Evolutionary conservation across 2,797 vertebrate genomes (phyloP).

Genomic region (Graptemys geographica): DNA sequence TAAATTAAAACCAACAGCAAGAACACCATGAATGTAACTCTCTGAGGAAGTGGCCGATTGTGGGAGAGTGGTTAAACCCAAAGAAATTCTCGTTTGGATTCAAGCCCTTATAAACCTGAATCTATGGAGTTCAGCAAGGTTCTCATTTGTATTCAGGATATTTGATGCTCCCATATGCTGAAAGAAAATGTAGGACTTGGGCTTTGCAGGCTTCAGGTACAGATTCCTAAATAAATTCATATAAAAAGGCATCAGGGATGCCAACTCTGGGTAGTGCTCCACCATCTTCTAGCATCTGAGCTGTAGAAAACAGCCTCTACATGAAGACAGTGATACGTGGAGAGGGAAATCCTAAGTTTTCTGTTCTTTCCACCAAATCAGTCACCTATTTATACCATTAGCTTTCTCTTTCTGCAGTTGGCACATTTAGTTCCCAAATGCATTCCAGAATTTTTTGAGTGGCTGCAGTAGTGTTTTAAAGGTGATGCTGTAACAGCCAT

Average conservation of each 20-base stretch:
- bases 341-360: neutral
- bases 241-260: neutral
- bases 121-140: neutral
- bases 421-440: neutral
- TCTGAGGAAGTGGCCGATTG: neutral
- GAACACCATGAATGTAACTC: neutral
- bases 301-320: neutral
- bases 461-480: neutral
- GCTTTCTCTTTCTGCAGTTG: neutral
- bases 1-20: neutral
- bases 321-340: neutral
- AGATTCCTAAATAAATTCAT: neutral
- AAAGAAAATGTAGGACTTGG: neutral
- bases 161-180: neutral
- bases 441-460: neutral
- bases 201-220: neutral
- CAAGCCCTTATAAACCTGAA: neutral
- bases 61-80: neutral
- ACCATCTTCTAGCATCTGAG: neutral
- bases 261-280: neutral
- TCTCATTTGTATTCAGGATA: no score
- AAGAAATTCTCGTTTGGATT: neutral
- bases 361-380: neutral
- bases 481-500: neutral
- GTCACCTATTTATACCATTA: neutral